These are phyloP conservation scores for Macropis europaea DNA, from an alignment of 2,888 invertebrate genomes.

Conservation along the genomic window DNA sequence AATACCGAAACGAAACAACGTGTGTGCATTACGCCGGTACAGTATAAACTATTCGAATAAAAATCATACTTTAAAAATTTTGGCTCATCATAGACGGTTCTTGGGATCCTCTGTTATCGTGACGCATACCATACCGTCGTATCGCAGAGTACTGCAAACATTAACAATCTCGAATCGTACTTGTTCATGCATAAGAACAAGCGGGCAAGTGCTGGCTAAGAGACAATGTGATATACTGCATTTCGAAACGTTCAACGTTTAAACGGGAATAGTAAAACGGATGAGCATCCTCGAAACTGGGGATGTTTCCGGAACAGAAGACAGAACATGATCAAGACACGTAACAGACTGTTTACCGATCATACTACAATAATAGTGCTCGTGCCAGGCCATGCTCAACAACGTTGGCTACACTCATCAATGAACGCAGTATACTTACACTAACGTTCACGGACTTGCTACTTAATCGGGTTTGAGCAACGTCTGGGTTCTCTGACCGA, in stretches of 20 bases:
- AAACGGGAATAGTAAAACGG: neutral
- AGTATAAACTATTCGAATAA: constrained; percentile 14
- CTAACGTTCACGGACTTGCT: constrained; percentile 83
- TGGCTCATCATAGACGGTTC: constrained; percentile 32
- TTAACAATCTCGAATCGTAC: constrained; percentile 30
- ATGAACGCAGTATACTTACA: constrained; percentile 76
- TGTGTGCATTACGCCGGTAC: constrained; percentile 30
- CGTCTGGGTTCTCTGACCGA: constrained; percentile 82
- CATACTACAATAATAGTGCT: constrained; percentile 13
- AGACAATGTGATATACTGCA: constrained; percentile 46
- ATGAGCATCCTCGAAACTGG: neutral
- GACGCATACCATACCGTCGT: constrained; percentile 46
- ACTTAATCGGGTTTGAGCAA: constrained; percentile 75
- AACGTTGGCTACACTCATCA: constrained; percentile 1
- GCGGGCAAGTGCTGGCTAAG: constrained; percentile 41
- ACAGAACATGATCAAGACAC: constrained; percentile 42
- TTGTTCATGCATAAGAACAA: constrained; percentile 52
- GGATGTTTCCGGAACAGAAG: constrained; percentile 33
- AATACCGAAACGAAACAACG: constrained; percentile 23
- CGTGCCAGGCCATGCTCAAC: constrained; percentile 28
- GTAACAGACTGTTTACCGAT: constrained; percentile 4
- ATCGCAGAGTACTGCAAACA: constrained; percentile 20
- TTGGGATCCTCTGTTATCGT: constrained; percentile 39
- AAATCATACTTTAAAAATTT: neutral
- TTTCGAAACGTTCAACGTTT: constrained; percentile 4